Percentiles rank a stretch among this genome's conserved stretches.
These are phyloP conservation scores for Nomada hirtipes DNA, from an alignment of 2,888 invertebrate genomes.

Conservation along the genomic window DNA sequence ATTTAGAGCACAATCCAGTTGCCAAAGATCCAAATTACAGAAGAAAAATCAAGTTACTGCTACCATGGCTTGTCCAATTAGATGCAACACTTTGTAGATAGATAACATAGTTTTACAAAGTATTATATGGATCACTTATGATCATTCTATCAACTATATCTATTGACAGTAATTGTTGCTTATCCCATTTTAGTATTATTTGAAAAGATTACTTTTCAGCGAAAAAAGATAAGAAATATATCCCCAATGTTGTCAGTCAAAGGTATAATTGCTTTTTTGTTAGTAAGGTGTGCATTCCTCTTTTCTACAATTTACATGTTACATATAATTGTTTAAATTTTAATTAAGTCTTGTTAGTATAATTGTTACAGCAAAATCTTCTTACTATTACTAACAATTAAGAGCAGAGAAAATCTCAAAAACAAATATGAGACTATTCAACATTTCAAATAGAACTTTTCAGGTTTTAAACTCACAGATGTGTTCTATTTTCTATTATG, in stretches of 20 bases:
- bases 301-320: slow-evolving; percentile 24
- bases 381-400: background rate
- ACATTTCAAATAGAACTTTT: background rate
- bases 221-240: slow-evolving; percentile 3
- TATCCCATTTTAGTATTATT: slow-evolving; percentile 29
- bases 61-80: slow-evolving; percentile 95
- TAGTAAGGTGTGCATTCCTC: slow-evolving; percentile 21
- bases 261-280: slow-evolving; percentile 13
- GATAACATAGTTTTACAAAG: slow-evolving; percentile 65
- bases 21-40: slow-evolving; percentile 94
- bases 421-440: background rate
- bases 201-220: slow-evolving; percentile 27
- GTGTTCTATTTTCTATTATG: background rate
- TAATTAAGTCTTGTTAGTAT: slow-evolving; percentile 9
- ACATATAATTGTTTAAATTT: background rate
- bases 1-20: slow-evolving; percentile 97
- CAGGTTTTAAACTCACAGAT: background rate
- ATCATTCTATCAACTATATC: slow-evolving; percentile 12
- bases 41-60: slow-evolving; percentile 93
- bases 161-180: slow-evolving; percentile 19
- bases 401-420: background rate
- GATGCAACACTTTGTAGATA: slow-evolving; percentile 97
- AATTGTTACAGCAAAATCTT: background rate
- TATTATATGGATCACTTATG: background rate
- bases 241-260: background rate